Percentiles rank a stretch among this genome's conserved stretches.
Conservation (phyloP, 2,113 vertebrate genomes). For the Heterotilapia buettikoferi region DNA sequence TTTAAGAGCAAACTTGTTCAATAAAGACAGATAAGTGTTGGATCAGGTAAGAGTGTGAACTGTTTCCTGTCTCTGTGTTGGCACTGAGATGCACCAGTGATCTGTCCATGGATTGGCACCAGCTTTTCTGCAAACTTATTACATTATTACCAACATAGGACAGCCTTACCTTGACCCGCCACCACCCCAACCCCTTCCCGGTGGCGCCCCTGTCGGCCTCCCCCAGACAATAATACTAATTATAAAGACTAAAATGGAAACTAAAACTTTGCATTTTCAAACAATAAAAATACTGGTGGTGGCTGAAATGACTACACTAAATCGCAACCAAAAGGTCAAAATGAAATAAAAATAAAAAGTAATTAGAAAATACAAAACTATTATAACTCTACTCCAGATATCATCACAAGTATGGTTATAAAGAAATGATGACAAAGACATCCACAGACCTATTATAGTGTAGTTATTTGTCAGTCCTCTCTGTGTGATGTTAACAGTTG, state of each 20-base stretch:
- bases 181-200: neutral
- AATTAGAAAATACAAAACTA: neutral
- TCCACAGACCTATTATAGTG: neutral
- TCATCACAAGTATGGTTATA: neutral
- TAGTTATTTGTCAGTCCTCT: neutral
- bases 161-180: neutral
- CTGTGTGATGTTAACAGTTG: neutral
- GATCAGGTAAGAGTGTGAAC: neutral
- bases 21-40: neutral
- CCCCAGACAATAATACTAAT: neutral
- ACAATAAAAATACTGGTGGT: neutral
- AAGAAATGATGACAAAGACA: neutral
- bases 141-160: neutral
- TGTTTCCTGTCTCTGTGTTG: neutral
- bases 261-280: neutral
- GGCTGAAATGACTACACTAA: neutral
- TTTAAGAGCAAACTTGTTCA: neutral
- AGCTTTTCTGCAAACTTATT: neutral
- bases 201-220: neutral
- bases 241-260: neutral
- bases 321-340: neutral
- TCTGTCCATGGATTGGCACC: neutral
- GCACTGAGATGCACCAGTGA: neutral
- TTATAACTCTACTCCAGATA: neutral
- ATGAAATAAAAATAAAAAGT: neutral